A percentile compares a stretch with the other conserved stretches of the same genome.
Evolutionary conservation across 1,140 invertebrate species (phyloP).

Genomic region (Cataglyphis hispanica): DNA sequence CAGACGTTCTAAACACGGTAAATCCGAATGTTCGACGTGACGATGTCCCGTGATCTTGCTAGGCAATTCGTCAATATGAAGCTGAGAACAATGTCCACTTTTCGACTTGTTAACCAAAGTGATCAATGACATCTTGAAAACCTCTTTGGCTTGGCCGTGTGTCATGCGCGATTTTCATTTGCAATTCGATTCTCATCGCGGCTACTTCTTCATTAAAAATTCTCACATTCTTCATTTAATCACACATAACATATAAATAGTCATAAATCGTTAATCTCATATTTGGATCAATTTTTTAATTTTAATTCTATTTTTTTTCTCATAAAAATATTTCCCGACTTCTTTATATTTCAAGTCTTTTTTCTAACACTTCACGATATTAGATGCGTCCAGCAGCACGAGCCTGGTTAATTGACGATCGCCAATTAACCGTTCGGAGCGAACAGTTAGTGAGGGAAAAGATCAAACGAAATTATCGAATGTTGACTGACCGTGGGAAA

Average conservation of each 20-base stretch:
- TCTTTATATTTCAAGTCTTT: no score
- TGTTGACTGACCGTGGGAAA: conserved; percentile 62
- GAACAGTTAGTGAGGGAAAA: conserved; percentile 18
- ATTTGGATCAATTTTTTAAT: no score
- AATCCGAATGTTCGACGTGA: conserved; percentile 57
- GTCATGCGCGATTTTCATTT: not conserved
- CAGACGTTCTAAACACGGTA: conserved; percentile 53
- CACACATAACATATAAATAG: no score
- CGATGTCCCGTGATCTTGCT: conserved; percentile 44
- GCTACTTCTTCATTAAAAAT: not conserved
- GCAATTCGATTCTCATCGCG: not conserved
- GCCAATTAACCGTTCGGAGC: not conserved
- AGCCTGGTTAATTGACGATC: conserved; percentile 2
- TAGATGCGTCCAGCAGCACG: not conserved
- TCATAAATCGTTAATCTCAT: not conserved
- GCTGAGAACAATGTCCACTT: not conserved
- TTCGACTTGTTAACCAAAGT: not conserved
- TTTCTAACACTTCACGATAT: no score
- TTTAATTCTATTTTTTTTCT: no score
- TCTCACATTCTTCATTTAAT: no score
- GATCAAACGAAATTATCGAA: conserved; percentile 44
- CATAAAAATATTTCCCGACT: no score
- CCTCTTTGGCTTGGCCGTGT: not conserved
- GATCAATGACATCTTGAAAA: not conserved
- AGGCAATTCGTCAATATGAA: not conserved